phyloP scores from a whole-genome alignment of 2,888 invertebrate genomes.

The Diaphora mendica region DNA sequence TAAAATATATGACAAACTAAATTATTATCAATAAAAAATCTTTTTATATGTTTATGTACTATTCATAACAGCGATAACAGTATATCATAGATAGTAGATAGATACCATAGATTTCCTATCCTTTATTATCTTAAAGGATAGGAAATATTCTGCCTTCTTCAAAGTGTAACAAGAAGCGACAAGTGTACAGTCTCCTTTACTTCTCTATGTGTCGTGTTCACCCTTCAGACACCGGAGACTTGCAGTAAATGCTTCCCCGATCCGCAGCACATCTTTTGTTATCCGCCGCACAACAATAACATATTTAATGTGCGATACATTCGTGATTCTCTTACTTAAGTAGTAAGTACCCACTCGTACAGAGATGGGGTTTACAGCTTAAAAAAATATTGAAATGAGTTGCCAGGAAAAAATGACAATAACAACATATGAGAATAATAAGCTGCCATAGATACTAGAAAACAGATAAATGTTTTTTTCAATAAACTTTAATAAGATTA shows the following conservation, averaged over 20 bases:
- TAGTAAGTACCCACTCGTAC: conserved; percentile 20
- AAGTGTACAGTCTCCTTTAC: conserved; percentile 52
- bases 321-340: conserved; percentile 38
- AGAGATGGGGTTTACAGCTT: neutral
- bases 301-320: conserved; percentile 57
- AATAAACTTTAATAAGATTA: neutral
- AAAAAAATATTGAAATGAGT: neutral
- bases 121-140: too few relatives aligned
- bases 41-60: neutral
- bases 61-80: neutral
- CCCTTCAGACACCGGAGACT: conserved; percentile 67
- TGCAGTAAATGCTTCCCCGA: conserved; percentile 72
- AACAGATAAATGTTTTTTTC: too few relatives aligned
- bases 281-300: conserved; percentile 64
- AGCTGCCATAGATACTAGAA: too few relatives aligned
- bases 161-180: conserved; percentile 1
- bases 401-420: neutral
- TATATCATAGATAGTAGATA: neutral
- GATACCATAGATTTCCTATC: too few relatives aligned
- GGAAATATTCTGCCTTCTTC: neutral
- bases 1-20: too few relatives aligned
- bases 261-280: conserved; percentile 70
- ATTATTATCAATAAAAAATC: too few relatives aligned
- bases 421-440: neutral
- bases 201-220: conserved; percentile 65